Evolutionary conservation across 2,888 invertebrate genomes (phyloP), one percentile per base, ranked within the genome.

Genomic region (Andrena hattorfiana): DNA sequence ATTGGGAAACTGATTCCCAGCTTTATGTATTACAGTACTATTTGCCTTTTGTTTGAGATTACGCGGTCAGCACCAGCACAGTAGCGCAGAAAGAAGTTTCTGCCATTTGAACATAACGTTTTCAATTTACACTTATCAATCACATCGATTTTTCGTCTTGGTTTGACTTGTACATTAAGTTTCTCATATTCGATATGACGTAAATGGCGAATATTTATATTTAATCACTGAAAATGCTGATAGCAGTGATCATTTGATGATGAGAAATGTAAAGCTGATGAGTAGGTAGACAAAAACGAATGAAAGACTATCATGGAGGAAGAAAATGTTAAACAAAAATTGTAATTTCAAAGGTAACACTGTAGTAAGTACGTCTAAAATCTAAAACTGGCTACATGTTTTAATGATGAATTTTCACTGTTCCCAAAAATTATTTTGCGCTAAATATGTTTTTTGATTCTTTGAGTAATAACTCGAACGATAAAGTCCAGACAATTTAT

Each of bases 11-110:
- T 23, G 54, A 23, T 54, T 54, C 23, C 3, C 2, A 54, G 10
- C 7, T 54, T 54, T 51, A n/a, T n/a, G 5, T n/a, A 49, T 72
- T 83, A 83, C 78, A 73, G 77, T 77, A 78, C 81, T 85, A 81
- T 87, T 87, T 85, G 76, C 71, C 49, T 51, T 49, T 62, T 77
- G 74, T 30, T 67, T 28, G 74, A 67, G 67, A 54, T 28, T 87
- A 63, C 83, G 83, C 81, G 81, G 77, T 67, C 78, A 84, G 51
- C 66, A 72, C 13, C 71, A 69, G 68, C 64, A 60, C 79, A 68
- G 42, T 26, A 54, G 42, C 72, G 74, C 51, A 30, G 23, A 30
- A 56, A 30, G n/a, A 26, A 72, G 67, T 84, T 83, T 59, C 73
- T 74, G 71, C 56, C 59, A 62, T 69, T 83, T 73, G 54, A 77